Evolutionary conservation across 2,113 vertebrate genomes (phyloP), one percentile per base, ranked within the genome.

Genomic region (Calcarius ornatus): DNA sequence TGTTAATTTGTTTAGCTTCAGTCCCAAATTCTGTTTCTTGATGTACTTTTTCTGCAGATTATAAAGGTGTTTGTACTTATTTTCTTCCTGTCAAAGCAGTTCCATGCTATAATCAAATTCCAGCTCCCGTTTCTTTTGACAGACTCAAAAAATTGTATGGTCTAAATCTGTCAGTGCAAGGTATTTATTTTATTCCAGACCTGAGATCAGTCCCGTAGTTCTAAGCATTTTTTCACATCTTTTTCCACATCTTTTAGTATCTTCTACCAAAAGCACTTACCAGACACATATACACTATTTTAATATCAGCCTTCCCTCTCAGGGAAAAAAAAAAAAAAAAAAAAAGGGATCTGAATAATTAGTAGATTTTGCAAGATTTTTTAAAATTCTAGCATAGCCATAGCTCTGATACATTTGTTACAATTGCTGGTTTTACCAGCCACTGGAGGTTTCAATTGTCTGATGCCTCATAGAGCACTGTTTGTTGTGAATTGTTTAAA

Each of bases 121-220:
- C 57, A 95, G 31, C 25, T 92, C 54, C 75, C 5, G 1, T 65
- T 93, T 65, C 66, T 79, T 95, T 76, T 90, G 93, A 85, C 81
- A 96, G 63, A 85, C 50, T 88, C 63, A 85, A 95, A 63, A 92
- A 94, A 94, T 85, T 63, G 12, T 76, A 38, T 70, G 59, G 35
- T 86, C 71, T 93, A 77, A 93, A 95, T 94, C 79, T 96, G 79
- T 88, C 90, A 94, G 28, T 9, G 59, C 12, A 87, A 82, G 54
- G 42, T 63, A 90, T 90, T 94, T 96, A 92, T 95, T 96, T 94
- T 90, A 88, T 93, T 92, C 40, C 70, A 93, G 85, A 75, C 53
- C 59, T 90, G 75, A 90, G 81, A 88, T 90, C 70, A 86, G 53
- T 33, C 11, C 37, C 33, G 19, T 30, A 91, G 75, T 27, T 43